Percentiles rank a stretch among this genome's conserved stretches.
Conservation (phyloP, 2,113 vertebrate species). For the Seriola dumerili region DNA sequence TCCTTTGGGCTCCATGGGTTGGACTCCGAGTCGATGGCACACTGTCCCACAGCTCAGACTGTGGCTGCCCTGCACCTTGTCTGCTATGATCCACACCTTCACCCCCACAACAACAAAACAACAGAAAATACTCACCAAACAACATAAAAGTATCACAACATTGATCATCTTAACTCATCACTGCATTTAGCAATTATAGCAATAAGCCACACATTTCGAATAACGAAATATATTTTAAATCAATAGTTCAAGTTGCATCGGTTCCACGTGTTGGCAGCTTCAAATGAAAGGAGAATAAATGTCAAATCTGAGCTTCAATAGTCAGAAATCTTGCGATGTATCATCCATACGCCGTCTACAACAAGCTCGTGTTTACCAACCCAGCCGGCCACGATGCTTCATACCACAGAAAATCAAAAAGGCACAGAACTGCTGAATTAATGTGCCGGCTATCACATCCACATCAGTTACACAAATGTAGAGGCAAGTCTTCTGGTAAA, state of each 20-base stretch:
- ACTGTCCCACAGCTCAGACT: slow-evolving; percentile 95
- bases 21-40: slow-evolving; percentile 91
- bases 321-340: too few species aligned
- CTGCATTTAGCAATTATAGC: background rate
- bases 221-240: background rate
- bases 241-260: background rate
- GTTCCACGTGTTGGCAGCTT: background rate
- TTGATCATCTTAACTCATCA: background rate
- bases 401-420: background rate
- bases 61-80: slow-evolving; percentile 96
- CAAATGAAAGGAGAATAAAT: too few species aligned
- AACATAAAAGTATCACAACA: background rate
- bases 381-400: background rate
- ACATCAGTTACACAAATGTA: background rate
- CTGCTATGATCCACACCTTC: slow-evolving; percentile 98
- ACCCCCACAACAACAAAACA: background rate
- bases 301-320: too few species aligned
- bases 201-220: background rate
- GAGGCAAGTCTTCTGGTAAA: background rate
- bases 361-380: too few species aligned
- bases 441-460: background rate
- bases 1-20: slow-evolving; percentile 90
- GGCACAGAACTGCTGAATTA: background rate
- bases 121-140: background rate
- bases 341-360: background rate